Base-by-base conservation (phyloP, 2,113 vertebrate genomes). In the Aegotheles bennettii region DNA sequence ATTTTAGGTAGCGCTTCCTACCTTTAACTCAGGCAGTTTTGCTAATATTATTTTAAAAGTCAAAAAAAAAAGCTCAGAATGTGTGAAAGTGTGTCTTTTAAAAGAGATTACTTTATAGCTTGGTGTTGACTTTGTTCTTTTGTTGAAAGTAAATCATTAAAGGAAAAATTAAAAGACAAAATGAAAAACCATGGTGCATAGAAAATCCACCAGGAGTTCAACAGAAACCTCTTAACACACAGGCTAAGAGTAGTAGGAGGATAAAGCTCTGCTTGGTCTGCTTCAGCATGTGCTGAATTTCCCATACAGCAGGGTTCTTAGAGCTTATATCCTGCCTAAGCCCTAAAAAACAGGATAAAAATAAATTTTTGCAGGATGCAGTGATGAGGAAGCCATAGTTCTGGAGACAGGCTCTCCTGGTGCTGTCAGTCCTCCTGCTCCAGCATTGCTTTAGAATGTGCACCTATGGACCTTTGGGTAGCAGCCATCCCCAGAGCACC, bases 121-220 rank as follows among this genome's bases (percentile, higher is more conserved):
- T 61, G 81, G 78, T 86, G 67, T 89, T 95, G 95, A 94, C 94
- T 96, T 89, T 91, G 56, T 94, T 97, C 94, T 96, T 97, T 96
- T 95, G 93, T 97, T 96, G 94, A 96, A 97, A 94, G 85, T 95
- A 95, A 96, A 95, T 96, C 87, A 94, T 95, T 96, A 93, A 82
- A 94, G 86, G 82, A 90, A 97, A 97, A 90, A 96, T 95, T 87
- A 60, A 87, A 96, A 90, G 90, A 96, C 80, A 79, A 95, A 97
- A 97, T 96, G 95, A 77, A 96, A 97, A 96, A 89, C 75, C 93
- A 95, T 31, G 13, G 87, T 96, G 97, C 97, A 96, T 94, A 97
- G 97, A 97, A 97, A 97, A 98, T 96, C 96, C 96, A 98, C 60
- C n/a, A 78, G 45, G 68, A 90, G 67, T 81, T 96, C 95, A 96